Percentiles rank a stretch among this genome's conserved stretches.
Evolutionary conservation across 64 coral and sea anemone species (phyloP).

Genomic region (Montipora sp.): DNA sequence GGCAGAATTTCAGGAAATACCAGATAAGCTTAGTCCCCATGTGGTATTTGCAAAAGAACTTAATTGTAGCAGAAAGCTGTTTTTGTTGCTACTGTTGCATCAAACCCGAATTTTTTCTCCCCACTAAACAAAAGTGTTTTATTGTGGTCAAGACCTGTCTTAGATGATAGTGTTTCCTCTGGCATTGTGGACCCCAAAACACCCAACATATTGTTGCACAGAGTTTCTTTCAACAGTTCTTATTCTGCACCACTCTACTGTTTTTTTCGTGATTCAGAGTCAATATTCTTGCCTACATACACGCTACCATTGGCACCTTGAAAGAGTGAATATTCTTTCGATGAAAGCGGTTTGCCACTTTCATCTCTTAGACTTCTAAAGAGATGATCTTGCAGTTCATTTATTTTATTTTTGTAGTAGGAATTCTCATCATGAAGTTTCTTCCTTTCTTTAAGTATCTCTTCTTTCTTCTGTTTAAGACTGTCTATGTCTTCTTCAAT

Average conservation of each 20-base stretch:
- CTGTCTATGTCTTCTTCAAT: constrained; percentile 72
- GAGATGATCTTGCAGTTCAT: constrained; percentile 70
- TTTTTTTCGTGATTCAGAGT: constrained; percentile 32
- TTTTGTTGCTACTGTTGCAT: background rate
- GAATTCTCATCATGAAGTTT: constrained; percentile 74
- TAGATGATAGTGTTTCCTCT: background rate
- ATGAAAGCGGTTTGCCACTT: constrained; percentile 73
- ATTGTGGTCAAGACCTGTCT: background rate
- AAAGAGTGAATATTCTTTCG: constrained; percentile 83
- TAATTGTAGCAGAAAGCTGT: background rate
- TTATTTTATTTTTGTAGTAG: constrained; percentile 69
- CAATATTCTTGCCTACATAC: constrained; percentile 82
- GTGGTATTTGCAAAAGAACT: background rate
- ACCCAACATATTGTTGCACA: background rate
- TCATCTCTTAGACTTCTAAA: constrained; percentile 83
- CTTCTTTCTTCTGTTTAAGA: constrained; percentile 70
- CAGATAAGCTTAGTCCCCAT: too few species aligned
- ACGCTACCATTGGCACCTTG: constrained; percentile 89
- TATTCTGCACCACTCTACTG: background rate
- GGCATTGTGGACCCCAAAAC: background rate
- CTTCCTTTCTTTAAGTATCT: constrained; percentile 74
- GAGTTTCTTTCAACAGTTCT: background rate
- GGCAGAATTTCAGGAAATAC: too few species aligned
- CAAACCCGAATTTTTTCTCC: background rate
- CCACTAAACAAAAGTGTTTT: background rate